Conservation (phyloP, 35 echinoderm and acorn worm genomes). For the Apostichopus californicus region DNA sequence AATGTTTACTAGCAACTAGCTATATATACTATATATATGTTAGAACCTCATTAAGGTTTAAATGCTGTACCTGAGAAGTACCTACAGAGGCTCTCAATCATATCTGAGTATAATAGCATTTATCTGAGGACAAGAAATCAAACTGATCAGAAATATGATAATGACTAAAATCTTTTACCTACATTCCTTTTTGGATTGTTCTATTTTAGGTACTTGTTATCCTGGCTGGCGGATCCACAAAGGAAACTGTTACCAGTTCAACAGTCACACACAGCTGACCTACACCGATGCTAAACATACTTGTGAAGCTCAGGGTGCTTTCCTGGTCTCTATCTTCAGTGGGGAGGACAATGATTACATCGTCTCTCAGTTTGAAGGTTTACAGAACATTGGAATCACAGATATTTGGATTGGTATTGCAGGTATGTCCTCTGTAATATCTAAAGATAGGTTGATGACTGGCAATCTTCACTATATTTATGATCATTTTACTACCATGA, state of each 20-base stretch:
- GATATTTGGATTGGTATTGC: constrained; percentile 86
- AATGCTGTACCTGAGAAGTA: no score
- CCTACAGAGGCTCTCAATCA: no score
- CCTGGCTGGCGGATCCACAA: constrained; percentile 71
- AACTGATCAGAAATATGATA: no score
- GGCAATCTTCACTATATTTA: no score
- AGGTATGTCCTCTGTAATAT: constrained; percentile 38
- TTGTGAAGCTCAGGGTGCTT: constrained; percentile 81
- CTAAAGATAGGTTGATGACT: no score
- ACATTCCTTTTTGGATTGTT: neutral
- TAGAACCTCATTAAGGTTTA: no score
- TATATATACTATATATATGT: no score
- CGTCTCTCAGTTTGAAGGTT: constrained; percentile 62
- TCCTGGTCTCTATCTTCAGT: constrained; percentile 71
- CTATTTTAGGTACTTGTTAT: constrained; percentile 63
- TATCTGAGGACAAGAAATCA: no score
- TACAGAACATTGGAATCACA: constrained; percentile 74
- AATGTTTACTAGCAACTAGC: no score
- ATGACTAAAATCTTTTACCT: neutral
- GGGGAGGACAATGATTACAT: constrained; percentile 73
- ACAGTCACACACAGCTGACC: constrained; percentile 51
- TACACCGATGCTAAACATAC: constrained; percentile 75
- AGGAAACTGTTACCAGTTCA: constrained; percentile 81
- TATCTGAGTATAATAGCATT: no score
- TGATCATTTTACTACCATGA: no score